Percentiles rank a stretch among this genome's conserved stretches.
Evolutionary conservation across 2,888 invertebrate species (phyloP).

Genomic region (Periphyllus acericola): DNA sequence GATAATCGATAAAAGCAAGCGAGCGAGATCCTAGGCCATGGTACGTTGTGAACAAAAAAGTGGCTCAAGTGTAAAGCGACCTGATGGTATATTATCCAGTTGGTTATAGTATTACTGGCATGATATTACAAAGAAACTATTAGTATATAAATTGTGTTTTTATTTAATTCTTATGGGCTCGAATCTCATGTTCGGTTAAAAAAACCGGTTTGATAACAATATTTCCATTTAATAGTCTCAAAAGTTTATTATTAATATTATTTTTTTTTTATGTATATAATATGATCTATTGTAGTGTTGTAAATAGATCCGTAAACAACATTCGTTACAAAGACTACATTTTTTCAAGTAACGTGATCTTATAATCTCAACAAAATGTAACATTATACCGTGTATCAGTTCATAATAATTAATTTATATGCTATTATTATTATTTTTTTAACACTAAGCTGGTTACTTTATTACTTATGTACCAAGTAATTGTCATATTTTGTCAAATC

Average conservation of each 20-base stretch:
- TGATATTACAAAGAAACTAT: not conserved
- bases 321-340: not conserved
- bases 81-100: too few species aligned
- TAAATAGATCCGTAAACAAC: conserved; percentile 28
- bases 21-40: too few species aligned
- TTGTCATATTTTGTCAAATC: not conserved
- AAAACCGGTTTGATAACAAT: conserved; percentile 46
- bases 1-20: too few species aligned
- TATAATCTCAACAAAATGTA: conserved; percentile 10
- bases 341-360: conserved; percentile 38
- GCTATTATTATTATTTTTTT: too few species aligned
- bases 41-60: too few species aligned
- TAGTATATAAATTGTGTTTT: not conserved
- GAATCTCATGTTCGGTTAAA: not conserved
- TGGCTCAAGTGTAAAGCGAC: too few species aligned
- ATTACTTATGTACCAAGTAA: not conserved
- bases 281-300: conserved; percentile 17
- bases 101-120: not conserved
- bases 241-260: conserved; percentile 29
- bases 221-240: conserved; percentile 23
- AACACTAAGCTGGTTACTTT: conserved; percentile 24
- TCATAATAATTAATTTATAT: not conserved
- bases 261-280: not conserved
- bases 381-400: conserved; percentile 21
- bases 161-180: not conserved